Conservation (phyloP, 2,888 invertebrate genomes). For the Lymantria monacha region DNA sequence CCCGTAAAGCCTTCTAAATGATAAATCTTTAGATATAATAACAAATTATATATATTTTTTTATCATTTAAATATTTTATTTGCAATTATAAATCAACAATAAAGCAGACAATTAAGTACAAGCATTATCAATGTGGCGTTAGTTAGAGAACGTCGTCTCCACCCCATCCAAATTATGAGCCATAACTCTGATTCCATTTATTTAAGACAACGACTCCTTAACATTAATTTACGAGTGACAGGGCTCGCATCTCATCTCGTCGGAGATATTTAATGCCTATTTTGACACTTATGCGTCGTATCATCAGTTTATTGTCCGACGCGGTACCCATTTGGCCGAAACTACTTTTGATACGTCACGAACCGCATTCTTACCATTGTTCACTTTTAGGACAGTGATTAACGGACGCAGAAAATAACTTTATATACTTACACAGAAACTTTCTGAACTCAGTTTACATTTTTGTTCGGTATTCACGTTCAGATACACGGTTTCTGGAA, state of each 20-base stretch:
- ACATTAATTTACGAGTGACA: slow-evolving; percentile 78
- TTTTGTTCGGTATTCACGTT: slow-evolving; percentile 17
- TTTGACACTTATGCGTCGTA: slow-evolving; percentile 74
- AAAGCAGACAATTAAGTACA: slow-evolving; percentile 43
- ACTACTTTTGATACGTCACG: slow-evolving; percentile 57
- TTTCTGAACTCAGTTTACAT: slow-evolving; percentile 16
- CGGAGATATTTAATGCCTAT: slow-evolving; percentile 71
- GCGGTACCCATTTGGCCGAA: slow-evolving; percentile 62
- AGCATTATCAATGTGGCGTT: slow-evolving; percentile 59
- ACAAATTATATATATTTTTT: too few relatives aligned
- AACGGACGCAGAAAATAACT: slow-evolving; percentile 45
- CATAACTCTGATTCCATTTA: slow-evolving; percentile 79
- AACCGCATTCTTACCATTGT: slow-evolving; percentile 48
- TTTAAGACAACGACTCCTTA: slow-evolving; percentile 63
- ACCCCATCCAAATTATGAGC: slow-evolving; percentile 66
- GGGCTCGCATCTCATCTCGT: slow-evolving; percentile 67
- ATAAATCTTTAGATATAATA: too few relatives aligned
- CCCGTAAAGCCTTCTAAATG: too few relatives aligned
- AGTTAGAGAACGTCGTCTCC: slow-evolving; percentile 55
- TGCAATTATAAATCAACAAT: slow-evolving; percentile 17
- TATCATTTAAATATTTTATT: too few relatives aligned
- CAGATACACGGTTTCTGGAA: slow-evolving; percentile 2
- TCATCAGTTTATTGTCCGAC: slow-evolving; percentile 61
- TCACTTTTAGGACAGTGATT: slow-evolving; percentile 51
- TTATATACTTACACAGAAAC: slow-evolving; percentile 37